A percentile compares a stretch with the other conserved stretches of the same genome.
These are phyloP conservation scores for Blennius ocellaris DNA, from an alignment of 2,113 vertebrate species.

Conservation along the genomic window DNA sequence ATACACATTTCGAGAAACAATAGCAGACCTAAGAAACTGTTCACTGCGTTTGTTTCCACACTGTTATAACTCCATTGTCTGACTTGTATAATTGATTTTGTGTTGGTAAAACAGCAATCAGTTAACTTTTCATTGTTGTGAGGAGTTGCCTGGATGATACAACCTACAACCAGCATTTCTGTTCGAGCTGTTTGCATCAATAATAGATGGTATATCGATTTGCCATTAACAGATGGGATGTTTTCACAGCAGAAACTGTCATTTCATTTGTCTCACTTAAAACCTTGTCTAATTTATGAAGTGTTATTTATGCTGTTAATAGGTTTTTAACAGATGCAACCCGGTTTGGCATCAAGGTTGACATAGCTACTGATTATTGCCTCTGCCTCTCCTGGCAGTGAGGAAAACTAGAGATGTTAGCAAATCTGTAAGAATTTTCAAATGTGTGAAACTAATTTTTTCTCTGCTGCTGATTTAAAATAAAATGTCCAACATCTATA, in stretches of 20 bases:
- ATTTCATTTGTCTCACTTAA: conserved; percentile 20
- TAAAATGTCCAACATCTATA: not conserved
- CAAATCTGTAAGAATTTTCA: not conserved
- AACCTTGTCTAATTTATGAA: conserved; percentile 42
- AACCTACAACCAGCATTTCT: not conserved
- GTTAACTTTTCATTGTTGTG: not conserved
- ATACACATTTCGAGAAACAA: too few relatives aligned
- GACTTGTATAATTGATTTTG: conserved; percentile 17
- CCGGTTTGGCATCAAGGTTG: conserved; percentile 20
- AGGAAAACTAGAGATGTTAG: not conserved
- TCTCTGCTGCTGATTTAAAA: not conserved
- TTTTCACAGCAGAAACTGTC: conserved; percentile 23
- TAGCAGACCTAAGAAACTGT: too few relatives aligned
- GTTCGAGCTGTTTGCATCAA: not conserved
- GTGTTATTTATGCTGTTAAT: conserved; percentile 40
- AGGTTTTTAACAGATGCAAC: conserved; percentile 29
- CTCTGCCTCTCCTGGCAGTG: not conserved
- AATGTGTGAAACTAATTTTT: not conserved
- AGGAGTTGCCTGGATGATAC: too few relatives aligned
- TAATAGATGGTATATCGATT: conserved; percentile 31
- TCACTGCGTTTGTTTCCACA: too few relatives aligned
- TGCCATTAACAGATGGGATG: conserved; percentile 29
- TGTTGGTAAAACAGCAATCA: not conserved
- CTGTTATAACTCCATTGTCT: not conserved
- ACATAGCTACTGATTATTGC: conserved; percentile 17